Conservation (phyloP, 2,888 invertebrate genomes). For the Bursaphelenchus okinawaensis region DNA sequence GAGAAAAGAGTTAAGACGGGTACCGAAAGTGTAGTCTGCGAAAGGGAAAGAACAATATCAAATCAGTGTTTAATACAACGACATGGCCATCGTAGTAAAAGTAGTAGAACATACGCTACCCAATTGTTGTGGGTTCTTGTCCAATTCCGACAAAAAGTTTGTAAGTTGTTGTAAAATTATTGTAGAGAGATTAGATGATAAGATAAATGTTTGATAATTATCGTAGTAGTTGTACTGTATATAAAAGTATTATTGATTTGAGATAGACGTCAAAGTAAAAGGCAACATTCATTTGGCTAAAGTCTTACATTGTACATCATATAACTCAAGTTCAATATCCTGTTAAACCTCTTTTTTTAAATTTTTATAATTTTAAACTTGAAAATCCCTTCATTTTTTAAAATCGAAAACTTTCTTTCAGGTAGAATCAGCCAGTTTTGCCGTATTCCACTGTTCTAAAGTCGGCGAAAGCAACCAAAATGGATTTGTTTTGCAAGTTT, state of each 20-base stretch:
- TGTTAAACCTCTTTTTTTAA: too few species aligned
- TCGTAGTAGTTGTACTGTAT: too few species aligned
- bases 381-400: neutral
- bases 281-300: too few species aligned
- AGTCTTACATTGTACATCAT: too few species aligned
- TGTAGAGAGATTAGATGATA: too few species aligned
- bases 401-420: neutral
- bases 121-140: conserved; percentile 23
- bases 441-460: conserved; percentile 20
- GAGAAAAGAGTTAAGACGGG: too few species aligned
- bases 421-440: conserved; percentile 15
- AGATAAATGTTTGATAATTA: too few species aligned
- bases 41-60: neutral
- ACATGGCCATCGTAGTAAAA: conserved; percentile 11
- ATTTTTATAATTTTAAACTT: too few species aligned
- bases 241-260: too few species aligned
- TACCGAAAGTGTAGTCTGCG: neutral
- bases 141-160: neutral
- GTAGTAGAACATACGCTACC: conserved; percentile 13
- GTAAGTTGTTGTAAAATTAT: conserved; percentile 18
- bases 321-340: too few species aligned
- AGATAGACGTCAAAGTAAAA: too few species aligned
- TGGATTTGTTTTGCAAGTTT: conserved; percentile 15
- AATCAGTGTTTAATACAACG: neutral
- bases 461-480: neutral